Evolutionary conservation across 2,888 invertebrate genomes (phyloP), one percentile per base, ranked within the genome.

Genomic region (Baronia brevicornis): DNA sequence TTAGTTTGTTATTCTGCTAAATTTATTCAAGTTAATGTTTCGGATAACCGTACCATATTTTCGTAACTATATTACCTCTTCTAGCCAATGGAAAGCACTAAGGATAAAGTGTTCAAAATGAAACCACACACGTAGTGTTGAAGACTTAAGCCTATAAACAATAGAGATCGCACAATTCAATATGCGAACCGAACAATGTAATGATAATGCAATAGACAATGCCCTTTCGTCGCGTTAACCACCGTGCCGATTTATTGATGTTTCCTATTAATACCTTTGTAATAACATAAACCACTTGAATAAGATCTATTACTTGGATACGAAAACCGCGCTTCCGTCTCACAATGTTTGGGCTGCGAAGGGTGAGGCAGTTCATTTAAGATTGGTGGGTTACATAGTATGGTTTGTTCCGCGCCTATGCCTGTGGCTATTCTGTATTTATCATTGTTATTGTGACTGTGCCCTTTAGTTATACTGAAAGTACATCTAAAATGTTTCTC

Each of bases 171-270:
- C 74, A 75, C 77, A 77, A 77, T 79, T 79, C 77, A 82, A 82
- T 79, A 79, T 78, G 73, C 79, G 67, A 68, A 67, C 64, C 56
- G 72, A 79, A 79, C 80, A 82, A 82, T 80, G 69, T 78, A 75
- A 73, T 71, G 71, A 74, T 77, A 68, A 71, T 73, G 55, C 60
- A 60, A 64, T 61, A 77, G 63, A 75, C 80, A 80, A 78, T 78
- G 70, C 67, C 56, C 72, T 75, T 78, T 78, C 80, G 79, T 80
- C 79, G 80, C 72, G 53, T 59, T 77, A 74, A 78, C 75, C 73
- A 80, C 78, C 60, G 66, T 72, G 62, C 64, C 73, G 65, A 82
- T 80, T 79, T 80, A 78, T 80, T 69, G 73, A 72, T 71, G 66
- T 59, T 62, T 62, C 60, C 57, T 59, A 72, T 72, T 73, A 71